Evolutionary conservation across 2,888 invertebrate genomes (phyloP), one percentile per base, ranked within the genome.

Genomic region (Habroteleia sp.): DNA sequence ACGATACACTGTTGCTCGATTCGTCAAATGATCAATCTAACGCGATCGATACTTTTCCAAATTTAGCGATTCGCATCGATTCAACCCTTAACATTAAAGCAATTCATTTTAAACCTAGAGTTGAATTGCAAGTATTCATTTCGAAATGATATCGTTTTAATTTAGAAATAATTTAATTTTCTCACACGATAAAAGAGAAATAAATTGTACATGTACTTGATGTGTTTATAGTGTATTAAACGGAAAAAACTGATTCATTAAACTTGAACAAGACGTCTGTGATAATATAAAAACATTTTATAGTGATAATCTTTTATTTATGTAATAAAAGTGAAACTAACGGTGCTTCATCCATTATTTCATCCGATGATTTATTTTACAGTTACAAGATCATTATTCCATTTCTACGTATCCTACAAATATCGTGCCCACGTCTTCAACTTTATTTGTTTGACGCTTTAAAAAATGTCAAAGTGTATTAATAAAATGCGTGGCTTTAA

Each of bases 261-360:
- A 42, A 33, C 56, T 42, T 33, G 39, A 42, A 29, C 42, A 41
- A 54, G 39, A 41, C 29, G 20, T 54, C 8, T 39, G 17, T 41
- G 29, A 54, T 39, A 29, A 41, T 41, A 41, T 37, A 41, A 35
- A 37, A 29, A 54, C 25, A 4, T 25, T 39, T 52, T 52, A 37
- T 37, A 41, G 54, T 27, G 41, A 23, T 56, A 56, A 42, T 39
- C 41, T 56, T 56, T 56, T 42, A 42, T 56, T 54, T 54, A 54
- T 29, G 54, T 13, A 41, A 54, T 41, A 29, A 54, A 54, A 41
- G 41, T 41, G 29, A 54, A 54, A 29, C n/a, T 41, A 41, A 41
- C 29, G 17, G 54, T 29, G n/a, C 29, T 37, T 16, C 8, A 52
- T 52, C 25, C 16, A 52, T 52, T 52, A 25, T 52, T 14, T 25